Percentiles rank a stretch among this genome's conserved stretches.
These are phyloP conservation scores for Polydrusus cervinus DNA, from an alignment of 2,888 invertebrate genomes.

Conservation along the genomic window DNA sequence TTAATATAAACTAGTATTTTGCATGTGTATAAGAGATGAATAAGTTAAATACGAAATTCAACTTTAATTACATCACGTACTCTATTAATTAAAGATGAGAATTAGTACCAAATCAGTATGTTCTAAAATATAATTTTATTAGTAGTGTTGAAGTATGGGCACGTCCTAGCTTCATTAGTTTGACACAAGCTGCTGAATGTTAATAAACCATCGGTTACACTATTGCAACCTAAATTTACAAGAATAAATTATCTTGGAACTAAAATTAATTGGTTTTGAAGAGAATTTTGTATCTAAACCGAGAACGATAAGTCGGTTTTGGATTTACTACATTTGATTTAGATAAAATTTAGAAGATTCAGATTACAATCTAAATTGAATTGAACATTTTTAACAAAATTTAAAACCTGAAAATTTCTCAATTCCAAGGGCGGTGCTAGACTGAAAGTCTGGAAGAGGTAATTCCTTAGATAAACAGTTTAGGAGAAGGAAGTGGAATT, in stretches of 20 bases:
- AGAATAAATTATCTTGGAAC: not conserved
- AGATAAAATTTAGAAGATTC: no score
- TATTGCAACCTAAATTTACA: constrained; percentile 4
- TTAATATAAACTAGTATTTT: no score
- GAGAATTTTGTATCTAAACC: not conserved
- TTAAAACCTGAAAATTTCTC: no score
- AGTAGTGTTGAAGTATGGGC: constrained; percentile 3
- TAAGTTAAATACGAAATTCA: not conserved
- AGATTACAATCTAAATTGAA: no score
- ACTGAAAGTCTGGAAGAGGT: no score
- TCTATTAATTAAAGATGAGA: constrained; percentile 9
- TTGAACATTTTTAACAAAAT: no score
- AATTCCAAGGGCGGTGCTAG: no score
- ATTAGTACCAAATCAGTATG: constrained; percentile 16
- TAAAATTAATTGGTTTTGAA: constrained; percentile 1
- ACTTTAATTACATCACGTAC: constrained; percentile 1
- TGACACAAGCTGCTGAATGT: constrained; percentile 11
- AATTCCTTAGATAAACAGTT: no score
- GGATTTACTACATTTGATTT: no score
- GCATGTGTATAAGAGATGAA: not conserved
- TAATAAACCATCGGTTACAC: constrained; percentile 16
- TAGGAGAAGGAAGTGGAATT: no score
- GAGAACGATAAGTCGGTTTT: no score
- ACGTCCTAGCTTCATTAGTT: constrained; percentile 15
- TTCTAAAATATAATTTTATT: constrained; percentile 15